A percentile compares a stretch with the other conserved stretches of the same genome.
phyloP scores from a whole-genome alignment of 2,888 invertebrate genomes.

The Epistrophe eligans region DNA sequence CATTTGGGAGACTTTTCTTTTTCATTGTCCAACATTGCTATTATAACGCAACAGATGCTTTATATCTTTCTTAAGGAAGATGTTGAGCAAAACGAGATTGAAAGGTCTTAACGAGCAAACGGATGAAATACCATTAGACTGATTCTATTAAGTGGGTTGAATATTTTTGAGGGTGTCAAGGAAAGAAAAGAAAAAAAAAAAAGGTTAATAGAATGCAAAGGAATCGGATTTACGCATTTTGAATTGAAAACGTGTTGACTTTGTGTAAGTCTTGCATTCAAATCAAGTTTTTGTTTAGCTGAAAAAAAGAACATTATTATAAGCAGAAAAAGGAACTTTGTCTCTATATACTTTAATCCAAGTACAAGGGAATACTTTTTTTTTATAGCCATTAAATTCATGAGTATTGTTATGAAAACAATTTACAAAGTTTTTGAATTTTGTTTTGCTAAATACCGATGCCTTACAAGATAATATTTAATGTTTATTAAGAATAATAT shows the following conservation, averaged over 20 bases:
- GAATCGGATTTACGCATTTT: constrained; percentile 73
- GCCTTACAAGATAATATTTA: no score
- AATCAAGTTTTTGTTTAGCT: constrained; percentile 37
- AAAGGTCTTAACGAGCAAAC: constrained; percentile 69
- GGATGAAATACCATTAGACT: constrained; percentile 66
- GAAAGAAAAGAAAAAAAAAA: constrained; percentile 17
- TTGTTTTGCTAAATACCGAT: no score
- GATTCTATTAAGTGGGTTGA: constrained; percentile 73
- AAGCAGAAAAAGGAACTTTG: no score
- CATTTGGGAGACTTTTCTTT: constrained; percentile 37
- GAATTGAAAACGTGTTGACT: constrained; percentile 66
- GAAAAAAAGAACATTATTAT: background rate
- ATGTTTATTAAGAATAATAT: no score
- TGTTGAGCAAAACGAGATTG: constrained; percentile 65
- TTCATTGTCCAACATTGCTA: constrained; percentile 56
- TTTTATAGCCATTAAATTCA: no score
- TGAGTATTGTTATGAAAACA: no score
- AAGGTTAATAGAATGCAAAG: constrained; percentile 67
- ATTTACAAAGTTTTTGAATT: no score
- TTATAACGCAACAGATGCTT: constrained; percentile 68
- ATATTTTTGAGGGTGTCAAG: constrained; percentile 38
- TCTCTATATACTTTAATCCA: no score
- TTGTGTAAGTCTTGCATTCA: constrained; percentile 40
- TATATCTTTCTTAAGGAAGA: constrained; percentile 60
- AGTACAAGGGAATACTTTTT: no score